Base-by-base conservation (phyloP, 1,140 invertebrate genomes). In the Camponotus floridanus region DNA sequence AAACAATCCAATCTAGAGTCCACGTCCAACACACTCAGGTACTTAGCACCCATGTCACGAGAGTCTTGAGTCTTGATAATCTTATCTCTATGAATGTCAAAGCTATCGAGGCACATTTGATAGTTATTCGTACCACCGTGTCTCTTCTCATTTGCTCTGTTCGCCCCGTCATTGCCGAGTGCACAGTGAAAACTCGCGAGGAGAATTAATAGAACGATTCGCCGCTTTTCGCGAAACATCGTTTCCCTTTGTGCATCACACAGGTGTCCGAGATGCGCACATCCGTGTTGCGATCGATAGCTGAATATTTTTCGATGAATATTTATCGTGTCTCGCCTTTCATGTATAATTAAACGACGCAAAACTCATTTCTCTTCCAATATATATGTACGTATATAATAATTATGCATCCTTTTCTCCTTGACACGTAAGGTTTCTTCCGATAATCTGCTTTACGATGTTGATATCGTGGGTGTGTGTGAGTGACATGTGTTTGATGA, bases 1-100 rank as follows among this genome's bases (percentile, higher is more conserved):
- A 98, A 95, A 94, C 98, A 99, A 90, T 98, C 98, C 91, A 97
- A 96, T 83, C 97, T 96, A 33, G 97, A 96, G 86, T 97, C 96
- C 88, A 98, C 95, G 92, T 98, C 98, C 42, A 97, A 96, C 92
- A 98, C 98, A 91, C 97, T 98, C 9, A 99, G 95, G 95, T 98
- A 99, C 91, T 97, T 97, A 13, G 98, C 98, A 36, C 98, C 98
- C 96, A 98, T 96, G 36, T 96, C 96, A 91, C 96, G 96, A 0
- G 98, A 99, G 92, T 99, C 98, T 90, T 98, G 97, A 0, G 98
- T 99, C 80, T 98, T 96, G 88, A 99, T 99, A 85, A 99, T 99
- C 92, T 98, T 98, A 93, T 98, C 97, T 87, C 96, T 96, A 93
- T 98, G 98, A 48, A 98, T 96, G 92, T 98, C 97, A 94, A 98